Evolutionary conservation across 1,140 invertebrate genomes (phyloP), one percentile per base, ranked within the genome.

Genomic region (Aphidius ervi): DNA sequence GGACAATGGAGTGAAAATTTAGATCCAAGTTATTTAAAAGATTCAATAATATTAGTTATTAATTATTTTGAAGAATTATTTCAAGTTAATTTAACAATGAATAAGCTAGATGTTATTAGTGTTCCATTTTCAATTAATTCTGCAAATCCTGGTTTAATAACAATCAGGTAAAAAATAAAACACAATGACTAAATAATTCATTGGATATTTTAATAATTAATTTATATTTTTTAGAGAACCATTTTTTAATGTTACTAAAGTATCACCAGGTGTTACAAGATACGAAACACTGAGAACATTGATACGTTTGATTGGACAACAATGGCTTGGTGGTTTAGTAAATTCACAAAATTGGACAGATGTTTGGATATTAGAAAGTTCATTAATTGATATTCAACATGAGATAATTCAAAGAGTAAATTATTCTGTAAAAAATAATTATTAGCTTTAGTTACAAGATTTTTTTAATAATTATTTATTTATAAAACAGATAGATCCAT

Each of bases 71-170:
- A 83, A 48, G 75, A 84, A 1, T 83, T 85, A 65, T 86, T 90
- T 66, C 80, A 77, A 40, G 74, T 83, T 42, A 66, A 72, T 31
- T 88, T 84, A 69, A 82, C 86, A 5, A 71, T 85, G 37, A 72
- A 80, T 5, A 83, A 85, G 67, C 65, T 84, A n/a, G 88, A 91
- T 71, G 68, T 89, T 59, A 78, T 88, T 5, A 85, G 84, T 9
- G 71, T 90, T 46, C 87, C 87, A 5, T 82, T 86, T 59, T 85
- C 85, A 42, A 67, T 69, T 37, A 67, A 76, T 7, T 78, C 79
- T 50, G 75, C 75, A 47, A 71, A 65, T 47, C 81, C 77, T 59
- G 83, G 83, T 50, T 70, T 84, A 39, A 78, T 82, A 40, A 74
- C 74, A 8, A 74, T 83, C 40, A 78, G 68, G 81, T 83, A 69